Evolutionary conservation across 30 jellyfish, hydroid and myxozoan genomes (phyloP), one percentile per base, ranked within the genome.

Genomic region (Rhopilema esculentum): DNA sequence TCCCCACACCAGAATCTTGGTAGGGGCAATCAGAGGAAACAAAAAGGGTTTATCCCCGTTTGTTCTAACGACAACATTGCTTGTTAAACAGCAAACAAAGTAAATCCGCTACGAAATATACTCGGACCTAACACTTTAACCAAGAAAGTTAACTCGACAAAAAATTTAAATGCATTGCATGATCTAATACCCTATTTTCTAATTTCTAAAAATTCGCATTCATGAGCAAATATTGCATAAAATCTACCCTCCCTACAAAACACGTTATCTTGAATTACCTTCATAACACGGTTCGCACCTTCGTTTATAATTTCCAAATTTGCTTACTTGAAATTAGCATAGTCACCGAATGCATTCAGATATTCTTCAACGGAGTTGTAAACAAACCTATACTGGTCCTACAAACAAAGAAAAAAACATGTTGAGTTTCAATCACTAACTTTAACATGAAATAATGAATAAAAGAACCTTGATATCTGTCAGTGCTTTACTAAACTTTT

Each of bases 331-430:
- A 89, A 81, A 65, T 89, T 89, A 16, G 95, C 89, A 83, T 85
- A 91, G 64, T 91, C 98, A 25, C 84, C 98, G 72, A 93, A 93
- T 12, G 98, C 97, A 21, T 57, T 77, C 67, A 93, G 33, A 76
- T 93, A 93, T 31, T 89, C 97, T 71, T 88, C 97, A 28, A 93
- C 93, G 33, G 93, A 93, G 52, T 72, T 69, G 87, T 93, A 92
- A 27, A 93, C 84, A 62, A 71, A 93, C 66, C 72, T 84, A 68
- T 93, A 93, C 50, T 93, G 98, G 29, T 93, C 97, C 98, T 93
- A 67, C n/a, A 80, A 75, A 19, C 0, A 2, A 33, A 83, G 57
- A 30, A 76, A 27, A 27, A 16, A 49, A 26, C 4, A 6, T 8
- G 49, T 8, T 27, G 23, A 16, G 64, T 17, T 19, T 17, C 8